phyloP scores from a whole-genome alignment of 2,113 vertebrate genomes.

The Semnopithecus entellus region DNA sequence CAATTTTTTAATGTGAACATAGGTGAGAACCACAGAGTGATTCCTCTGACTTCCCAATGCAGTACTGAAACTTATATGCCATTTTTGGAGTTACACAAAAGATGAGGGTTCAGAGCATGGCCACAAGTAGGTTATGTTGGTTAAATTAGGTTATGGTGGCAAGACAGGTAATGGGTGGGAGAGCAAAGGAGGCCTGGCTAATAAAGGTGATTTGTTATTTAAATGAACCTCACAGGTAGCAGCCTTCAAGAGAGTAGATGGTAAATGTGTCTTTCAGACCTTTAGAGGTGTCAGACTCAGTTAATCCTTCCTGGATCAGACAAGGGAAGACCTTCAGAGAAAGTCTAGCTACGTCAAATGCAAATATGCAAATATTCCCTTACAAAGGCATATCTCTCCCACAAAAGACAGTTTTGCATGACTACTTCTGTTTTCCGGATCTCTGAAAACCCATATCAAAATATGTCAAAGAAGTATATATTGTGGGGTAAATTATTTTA shows the following conservation, averaged over 20 bases:
- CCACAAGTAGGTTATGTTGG: not conserved
- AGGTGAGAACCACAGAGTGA: not conserved
- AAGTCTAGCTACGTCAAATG: not conserved
- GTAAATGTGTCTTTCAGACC: not conserved
- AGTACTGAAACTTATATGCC: not conserved
- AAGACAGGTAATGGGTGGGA: not conserved
- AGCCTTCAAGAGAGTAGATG: not conserved
- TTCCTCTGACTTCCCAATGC: not conserved
- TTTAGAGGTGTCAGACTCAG: not conserved
- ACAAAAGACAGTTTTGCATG: not conserved
- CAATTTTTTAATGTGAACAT: not conserved
- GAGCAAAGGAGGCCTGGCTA: not conserved
- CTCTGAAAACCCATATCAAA: too few species aligned
- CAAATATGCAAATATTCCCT: not conserved
- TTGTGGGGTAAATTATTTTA: not conserved
- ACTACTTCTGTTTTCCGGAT: not conserved
- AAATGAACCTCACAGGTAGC: not conserved
- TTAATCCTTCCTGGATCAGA: not conserved
- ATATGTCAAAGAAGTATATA: not conserved
- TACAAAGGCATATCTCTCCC: not conserved
- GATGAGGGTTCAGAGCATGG: not conserved
- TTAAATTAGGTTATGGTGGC: not conserved
- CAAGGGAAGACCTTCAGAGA: not conserved
- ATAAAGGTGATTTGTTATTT: not conserved
- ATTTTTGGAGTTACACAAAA: not conserved